A percentile compares a stretch with the other conserved stretches of the same genome.
Evolutionary conservation across 2,888 invertebrate genomes (phyloP).

Genomic region (Chorisops tibialis): DNA sequence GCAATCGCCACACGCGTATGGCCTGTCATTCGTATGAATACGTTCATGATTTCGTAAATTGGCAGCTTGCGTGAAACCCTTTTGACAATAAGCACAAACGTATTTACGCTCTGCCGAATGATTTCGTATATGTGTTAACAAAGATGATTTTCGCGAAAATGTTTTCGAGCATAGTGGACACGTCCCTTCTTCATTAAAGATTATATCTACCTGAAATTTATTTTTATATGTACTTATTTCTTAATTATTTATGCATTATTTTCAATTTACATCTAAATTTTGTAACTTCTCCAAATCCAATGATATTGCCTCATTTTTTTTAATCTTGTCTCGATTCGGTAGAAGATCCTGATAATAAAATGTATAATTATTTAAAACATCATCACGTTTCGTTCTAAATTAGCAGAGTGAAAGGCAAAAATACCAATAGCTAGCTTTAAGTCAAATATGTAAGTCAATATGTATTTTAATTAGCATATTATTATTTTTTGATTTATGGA

Average conservation of each 20-base stretch:
- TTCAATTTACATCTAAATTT: slow-evolving; percentile 44
- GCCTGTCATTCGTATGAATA: slow-evolving; percentile 53
- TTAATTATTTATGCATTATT: slow-evolving; percentile 36
- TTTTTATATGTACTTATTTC: neutral
- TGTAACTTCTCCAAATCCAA: slow-evolving; percentile 48
- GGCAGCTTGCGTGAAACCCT: slow-evolving; percentile 53
- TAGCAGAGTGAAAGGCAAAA: too few species aligned
- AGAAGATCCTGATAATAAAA: neutral
- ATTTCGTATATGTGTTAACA: slow-evolving; percentile 53
- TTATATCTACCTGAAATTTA: slow-evolving; percentile 47
- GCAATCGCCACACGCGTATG: slow-evolving; percentile 51
- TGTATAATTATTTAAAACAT: too few species aligned
- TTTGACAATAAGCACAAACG: slow-evolving; percentile 51
- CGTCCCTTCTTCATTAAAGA: slow-evolving; percentile 52
- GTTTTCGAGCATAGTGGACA: slow-evolving; percentile 53
- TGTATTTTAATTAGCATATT: too few species aligned
- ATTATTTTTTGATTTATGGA: too few species aligned
- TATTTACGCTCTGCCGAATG: slow-evolving; percentile 53
- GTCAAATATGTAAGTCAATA: too few species aligned
- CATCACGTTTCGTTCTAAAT: too few species aligned
- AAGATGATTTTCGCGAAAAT: slow-evolving; percentile 51
- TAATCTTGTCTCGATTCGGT: slow-evolving; percentile 40
- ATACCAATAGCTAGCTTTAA: too few species aligned
- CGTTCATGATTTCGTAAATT: slow-evolving; percentile 52
- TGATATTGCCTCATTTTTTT: slow-evolving; percentile 38